A percentile compares a stretch with the other conserved stretches of the same genome.
phyloP scores from a whole-genome alignment of 2,888 invertebrate species.

The Napeogenes inachia region DNA sequence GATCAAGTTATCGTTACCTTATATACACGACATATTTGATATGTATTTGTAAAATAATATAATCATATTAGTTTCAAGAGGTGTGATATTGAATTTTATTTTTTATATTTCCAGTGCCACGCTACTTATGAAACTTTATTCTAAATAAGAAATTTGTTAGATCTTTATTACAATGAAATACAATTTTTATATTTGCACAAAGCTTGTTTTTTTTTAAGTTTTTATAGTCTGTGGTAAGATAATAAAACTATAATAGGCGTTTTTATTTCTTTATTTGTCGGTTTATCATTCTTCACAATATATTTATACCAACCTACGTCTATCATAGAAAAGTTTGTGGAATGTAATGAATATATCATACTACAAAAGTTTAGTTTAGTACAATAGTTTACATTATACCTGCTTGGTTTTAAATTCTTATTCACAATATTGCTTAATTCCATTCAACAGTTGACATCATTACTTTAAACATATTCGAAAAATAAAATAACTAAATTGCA shows the following conservation, averaged over 20 bases:
- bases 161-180: slow-evolving; percentile 52
- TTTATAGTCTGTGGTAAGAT: slow-evolving; percentile 13
- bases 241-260: slow-evolving; percentile 27
- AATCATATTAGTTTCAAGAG: slow-evolving; percentile 36
- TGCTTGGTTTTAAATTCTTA: slow-evolving; percentile 42
- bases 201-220: slow-evolving; percentile 32
- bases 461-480: not conserved
- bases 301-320: slow-evolving; percentile 38
- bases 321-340: slow-evolving; percentile 45
- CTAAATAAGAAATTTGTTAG: slow-evolving; percentile 43
- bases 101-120: slow-evolving; percentile 50
- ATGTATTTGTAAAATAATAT: not conserved
- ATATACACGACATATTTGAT: not conserved
- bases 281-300: slow-evolving; percentile 43
- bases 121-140: slow-evolving; percentile 39
- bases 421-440: slow-evolving; percentile 31
- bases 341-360: slow-evolving; percentile 59
- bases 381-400: slow-evolving; percentile 31
- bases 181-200: slow-evolving; percentile 49
- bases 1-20: not conserved
- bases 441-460: not conserved
- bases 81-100: slow-evolving; percentile 46
- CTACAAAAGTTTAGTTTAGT: slow-evolving; percentile 37
- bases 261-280: slow-evolving; percentile 31
- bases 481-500: slow-evolving; percentile 4